Conservation (phyloP, 1,140 invertebrate genomes). For the Drosophila guanche region DNA sequence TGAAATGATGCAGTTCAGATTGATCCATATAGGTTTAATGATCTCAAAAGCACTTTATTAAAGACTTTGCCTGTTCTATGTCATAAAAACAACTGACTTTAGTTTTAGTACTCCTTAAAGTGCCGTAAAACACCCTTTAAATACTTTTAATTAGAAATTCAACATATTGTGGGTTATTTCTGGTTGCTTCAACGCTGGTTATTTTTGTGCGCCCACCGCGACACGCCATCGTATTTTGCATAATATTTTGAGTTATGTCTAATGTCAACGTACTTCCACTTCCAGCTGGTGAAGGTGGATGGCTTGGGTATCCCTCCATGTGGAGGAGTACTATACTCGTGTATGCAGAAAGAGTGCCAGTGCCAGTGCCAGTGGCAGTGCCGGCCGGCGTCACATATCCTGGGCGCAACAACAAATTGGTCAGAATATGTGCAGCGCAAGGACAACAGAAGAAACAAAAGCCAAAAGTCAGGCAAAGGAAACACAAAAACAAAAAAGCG, state of each 20-base stretch:
- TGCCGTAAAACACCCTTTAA: constrained; percentile 18
- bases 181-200: constrained; percentile 2
- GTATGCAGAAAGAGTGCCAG: constrained; percentile 9
- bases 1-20: too few species aligned
- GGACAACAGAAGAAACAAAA: constrained; percentile 52
- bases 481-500: constrained; percentile 24
- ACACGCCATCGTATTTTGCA: constrained; percentile 76
- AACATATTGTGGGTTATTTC: constrained; percentile 23
- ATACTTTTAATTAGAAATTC: constrained; percentile 60
- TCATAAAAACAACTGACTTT: background rate
- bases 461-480: constrained; percentile 70
- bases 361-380: constrained; percentile 11
- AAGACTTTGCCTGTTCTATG: too few species aligned
- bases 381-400: constrained; percentile 62
- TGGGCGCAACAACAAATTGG: constrained; percentile 70
- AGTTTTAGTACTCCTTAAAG: constrained; percentile 14
- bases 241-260: constrained; percentile 78
- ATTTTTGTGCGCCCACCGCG: constrained; percentile 22
- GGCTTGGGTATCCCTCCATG: constrained; percentile 21
- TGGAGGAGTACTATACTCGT: too few species aligned
- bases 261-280: constrained; percentile 75
- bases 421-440: constrained; percentile 29
- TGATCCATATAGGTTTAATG: too few species aligned
- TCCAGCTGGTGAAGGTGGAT: constrained; percentile 10
- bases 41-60: too few species aligned